Evolutionary conservation across 2,888 invertebrate species (phyloP).

Genomic region (Erebia ligea): DNA sequence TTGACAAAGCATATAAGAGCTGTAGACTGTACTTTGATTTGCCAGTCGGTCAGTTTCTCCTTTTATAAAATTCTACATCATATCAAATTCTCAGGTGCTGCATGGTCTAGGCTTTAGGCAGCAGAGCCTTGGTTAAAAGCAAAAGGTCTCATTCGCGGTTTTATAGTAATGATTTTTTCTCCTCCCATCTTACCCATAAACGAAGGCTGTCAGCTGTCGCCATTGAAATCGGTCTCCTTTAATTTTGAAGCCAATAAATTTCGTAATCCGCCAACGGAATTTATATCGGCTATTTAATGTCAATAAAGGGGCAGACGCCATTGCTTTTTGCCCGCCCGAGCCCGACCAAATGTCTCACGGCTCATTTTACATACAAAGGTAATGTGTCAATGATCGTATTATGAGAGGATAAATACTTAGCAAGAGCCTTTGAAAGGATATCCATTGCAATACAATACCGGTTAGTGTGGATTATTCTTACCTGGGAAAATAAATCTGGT

Average conservation of each 20-base stretch:
- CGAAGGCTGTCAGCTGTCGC: constrained; percentile 71
- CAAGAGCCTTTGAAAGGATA: constrained; percentile 21
- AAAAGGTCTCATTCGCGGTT: constrained; percentile 62
- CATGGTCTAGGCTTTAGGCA: not conserved
- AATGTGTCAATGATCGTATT: constrained; percentile 66
- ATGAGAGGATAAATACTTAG: constrained; percentile 35
- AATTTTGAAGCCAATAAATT: constrained; percentile 81
- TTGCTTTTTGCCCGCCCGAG: constrained; percentile 58
- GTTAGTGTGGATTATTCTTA: not conserved
- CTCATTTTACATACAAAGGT: constrained; percentile 78
- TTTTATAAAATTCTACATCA: not conserved
- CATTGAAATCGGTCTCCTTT: constrained; percentile 82
- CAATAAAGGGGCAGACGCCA: constrained; percentile 66
- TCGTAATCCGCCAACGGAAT: constrained; percentile 80
- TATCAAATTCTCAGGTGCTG: not conserved
- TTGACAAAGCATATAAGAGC: too few species aligned
- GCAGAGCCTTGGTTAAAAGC: constrained; percentile 42
- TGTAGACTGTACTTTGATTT: too few species aligned
- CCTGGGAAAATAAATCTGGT: not conserved
- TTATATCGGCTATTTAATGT: constrained; percentile 81
- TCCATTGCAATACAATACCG: constrained; percentile 17
- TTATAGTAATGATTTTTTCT: constrained; percentile 58
- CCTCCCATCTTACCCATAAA: constrained; percentile 65
- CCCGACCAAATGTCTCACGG: constrained; percentile 57
- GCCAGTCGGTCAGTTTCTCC: too few species aligned